A percentile compares a stretch with the other conserved stretches of the same genome.
These are phyloP conservation scores for Rhinolophus ferrumequinum DNA, from an alignment of 2,113 vertebrate genomes.

Conservation along the genomic window DNA sequence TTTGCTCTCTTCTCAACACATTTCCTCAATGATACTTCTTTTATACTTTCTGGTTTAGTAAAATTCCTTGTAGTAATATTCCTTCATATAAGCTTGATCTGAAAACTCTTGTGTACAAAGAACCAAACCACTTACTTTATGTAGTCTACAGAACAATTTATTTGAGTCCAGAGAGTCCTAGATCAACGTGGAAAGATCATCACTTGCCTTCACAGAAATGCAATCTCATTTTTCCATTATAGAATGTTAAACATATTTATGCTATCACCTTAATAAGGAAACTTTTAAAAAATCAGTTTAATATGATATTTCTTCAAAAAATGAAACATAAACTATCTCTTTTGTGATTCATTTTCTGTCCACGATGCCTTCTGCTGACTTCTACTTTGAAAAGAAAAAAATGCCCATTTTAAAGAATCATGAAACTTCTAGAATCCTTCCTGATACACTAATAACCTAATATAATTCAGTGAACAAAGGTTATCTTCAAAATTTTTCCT, in stretches of 20 bases:
- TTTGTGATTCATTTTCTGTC: neutral
- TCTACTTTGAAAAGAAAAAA: neutral
- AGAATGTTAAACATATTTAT: neutral
- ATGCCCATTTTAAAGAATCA: neutral
- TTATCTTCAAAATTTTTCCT: neutral
- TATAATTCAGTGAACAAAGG: neutral
- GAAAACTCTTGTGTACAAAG: constrained; percentile 7
- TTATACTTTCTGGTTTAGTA: constrained; percentile 53
- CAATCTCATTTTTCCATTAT: neutral
- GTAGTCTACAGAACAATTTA: neutral
- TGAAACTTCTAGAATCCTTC: neutral
- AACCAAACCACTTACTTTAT: neutral
- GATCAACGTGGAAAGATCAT: neutral
- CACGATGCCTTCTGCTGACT: neutral
- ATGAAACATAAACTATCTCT: neutral
- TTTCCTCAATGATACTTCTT: constrained; percentile 40
- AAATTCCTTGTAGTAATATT: neutral
- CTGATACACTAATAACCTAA: neutral
- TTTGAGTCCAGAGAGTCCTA: neutral
- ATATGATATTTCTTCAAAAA: neutral
- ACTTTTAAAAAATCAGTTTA: constrained; percentile 39
- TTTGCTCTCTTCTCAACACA: constrained; percentile 53
- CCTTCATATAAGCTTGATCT: neutral
- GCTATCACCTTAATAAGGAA: neutral
- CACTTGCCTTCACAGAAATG: constrained; percentile 25